Evolutionary conservation across 2,888 invertebrate genomes (phyloP).

Genomic region (Hybos culiciformis): DNA sequence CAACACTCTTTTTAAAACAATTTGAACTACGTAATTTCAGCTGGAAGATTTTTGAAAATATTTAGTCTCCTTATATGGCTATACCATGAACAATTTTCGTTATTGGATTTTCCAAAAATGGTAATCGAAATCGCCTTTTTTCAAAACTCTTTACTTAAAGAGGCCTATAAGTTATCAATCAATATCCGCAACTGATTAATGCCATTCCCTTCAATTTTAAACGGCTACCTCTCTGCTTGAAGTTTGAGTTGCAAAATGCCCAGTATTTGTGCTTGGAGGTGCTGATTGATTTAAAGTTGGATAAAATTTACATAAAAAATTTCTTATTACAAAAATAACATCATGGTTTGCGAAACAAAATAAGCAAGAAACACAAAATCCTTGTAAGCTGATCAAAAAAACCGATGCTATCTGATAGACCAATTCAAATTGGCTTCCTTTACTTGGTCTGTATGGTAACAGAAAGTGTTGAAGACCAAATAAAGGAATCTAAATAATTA

Average conservation of each 20-base stretch:
- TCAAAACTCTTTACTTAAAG: no score
- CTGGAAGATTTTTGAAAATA: no score
- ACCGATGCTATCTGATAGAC: conserved; percentile 53
- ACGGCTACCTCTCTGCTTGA: conserved; percentile 35
- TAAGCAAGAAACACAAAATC: conserved; percentile 53
- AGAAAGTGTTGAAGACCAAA: conserved; percentile 61
- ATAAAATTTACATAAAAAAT: conserved; percentile 34
- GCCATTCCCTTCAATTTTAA: conserved; percentile 16
- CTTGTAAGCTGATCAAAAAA: conserved; percentile 57
- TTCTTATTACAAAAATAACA: conserved; percentile 42
- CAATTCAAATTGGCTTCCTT: conserved; percentile 41
- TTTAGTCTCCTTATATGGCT: neutral
- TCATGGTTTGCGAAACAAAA: conserved; percentile 68
- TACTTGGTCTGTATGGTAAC: conserved; percentile 51
- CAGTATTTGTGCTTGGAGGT: conserved; percentile 31
- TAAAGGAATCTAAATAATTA: conserved; percentile 43
- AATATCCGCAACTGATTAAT: neutral
- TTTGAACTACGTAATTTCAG: no score
- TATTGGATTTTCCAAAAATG: no score
- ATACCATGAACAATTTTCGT: neutral
- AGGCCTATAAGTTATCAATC: no score
- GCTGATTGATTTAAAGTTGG: conserved; percentile 28
- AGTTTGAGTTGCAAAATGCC: conserved; percentile 33
- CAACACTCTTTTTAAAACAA: no score
- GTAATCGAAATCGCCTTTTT: no score